Evolutionary conservation across 2,113 vertebrate genomes (phyloP).

Genomic region (Lethenteron reissneri): DNA sequence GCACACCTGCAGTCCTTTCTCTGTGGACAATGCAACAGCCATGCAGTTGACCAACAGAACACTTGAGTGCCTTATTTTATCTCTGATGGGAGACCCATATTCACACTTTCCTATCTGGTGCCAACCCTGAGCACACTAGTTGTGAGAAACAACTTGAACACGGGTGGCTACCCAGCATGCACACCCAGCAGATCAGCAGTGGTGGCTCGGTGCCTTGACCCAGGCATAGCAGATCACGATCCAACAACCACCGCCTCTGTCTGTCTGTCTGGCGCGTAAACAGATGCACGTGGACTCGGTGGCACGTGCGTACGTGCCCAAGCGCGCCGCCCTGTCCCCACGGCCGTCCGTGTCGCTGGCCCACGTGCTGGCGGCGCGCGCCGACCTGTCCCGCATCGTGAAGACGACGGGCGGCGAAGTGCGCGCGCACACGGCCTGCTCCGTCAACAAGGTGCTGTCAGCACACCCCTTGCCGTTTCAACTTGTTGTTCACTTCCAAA

Average conservation of each 20-base stretch:
- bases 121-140: too few relatives aligned
- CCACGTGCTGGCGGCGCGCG: constrained; percentile 57
- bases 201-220: neutral
- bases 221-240: constrained; percentile 6
- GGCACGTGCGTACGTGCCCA: constrained; percentile 68
- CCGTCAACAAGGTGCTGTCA: constrained; percentile 64
- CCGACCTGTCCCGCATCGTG: constrained; percentile 60
- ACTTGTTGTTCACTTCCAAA: neutral
- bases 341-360: constrained; percentile 38
- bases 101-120: too few relatives aligned
- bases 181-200: too few relatives aligned
- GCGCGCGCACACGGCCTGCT: constrained; percentile 46
- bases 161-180: too few relatives aligned
- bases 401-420: constrained; percentile 67
- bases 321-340: constrained; percentile 38
- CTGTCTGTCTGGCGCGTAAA: too few relatives aligned
- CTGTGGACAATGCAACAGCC: too few relatives aligned
- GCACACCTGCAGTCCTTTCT: too few relatives aligned
- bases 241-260: too few relatives aligned
- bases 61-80: too few relatives aligned
- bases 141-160: too few relatives aligned
- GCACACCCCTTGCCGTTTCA: neutral
- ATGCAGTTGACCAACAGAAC: too few relatives aligned
- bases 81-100: too few relatives aligned
- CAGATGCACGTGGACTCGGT: constrained; percentile 60